A percentile compares a stretch with the other conserved stretches of the same genome.
Evolutionary conservation across 1,140 invertebrate genomes (phyloP).

Genomic region (Argopecten irradians): DNA sequence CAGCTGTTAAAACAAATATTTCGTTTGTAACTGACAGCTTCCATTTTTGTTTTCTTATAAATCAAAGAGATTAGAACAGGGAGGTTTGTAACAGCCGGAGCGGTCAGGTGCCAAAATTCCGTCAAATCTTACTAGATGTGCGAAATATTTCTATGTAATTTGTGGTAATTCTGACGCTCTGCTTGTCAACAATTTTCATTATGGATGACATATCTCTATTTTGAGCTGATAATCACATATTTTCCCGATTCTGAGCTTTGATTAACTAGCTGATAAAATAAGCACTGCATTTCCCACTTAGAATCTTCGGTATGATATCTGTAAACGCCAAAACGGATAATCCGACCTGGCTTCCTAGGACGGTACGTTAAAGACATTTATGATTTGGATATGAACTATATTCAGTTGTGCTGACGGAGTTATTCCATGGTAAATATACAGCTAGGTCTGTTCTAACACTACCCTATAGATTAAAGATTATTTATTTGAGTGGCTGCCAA

Average conservation of each 20-base stretch:
- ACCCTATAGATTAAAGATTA: conserved; percentile 18
- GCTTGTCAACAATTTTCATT: conserved; percentile 22
- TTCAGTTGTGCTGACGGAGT: conserved; percentile 20
- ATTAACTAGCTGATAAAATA: conserved; percentile 19
- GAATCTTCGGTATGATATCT: conserved; percentile 7
- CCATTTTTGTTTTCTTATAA: conserved; percentile 23
- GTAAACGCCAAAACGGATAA: not conserved
- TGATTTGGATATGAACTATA: conserved; percentile 23
- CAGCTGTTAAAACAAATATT: conserved; percentile 23
- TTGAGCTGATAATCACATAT: conserved; percentile 22
- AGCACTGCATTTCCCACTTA: not conserved
- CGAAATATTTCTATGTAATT: conserved; percentile 23
- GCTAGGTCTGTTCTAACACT: not conserved
- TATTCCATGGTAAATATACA: not conserved
- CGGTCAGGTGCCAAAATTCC: conserved; percentile 20
- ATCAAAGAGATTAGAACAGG: conserved; percentile 21
- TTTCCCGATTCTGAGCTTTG: conserved; percentile 20
- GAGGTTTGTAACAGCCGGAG: conserved; percentile 20
- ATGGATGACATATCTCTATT: conserved; percentile 18
- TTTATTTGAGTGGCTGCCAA: conserved; percentile 16
- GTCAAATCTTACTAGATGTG: conserved; percentile 10
- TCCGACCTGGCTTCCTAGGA: not conserved
- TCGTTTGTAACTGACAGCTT: conserved; percentile 21
- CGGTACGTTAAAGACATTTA: not conserved
- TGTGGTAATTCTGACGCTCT: conserved; percentile 15